Base-by-base conservation (phyloP, 2,113 vertebrate species). In the Chloebia gouldiae region DNA sequence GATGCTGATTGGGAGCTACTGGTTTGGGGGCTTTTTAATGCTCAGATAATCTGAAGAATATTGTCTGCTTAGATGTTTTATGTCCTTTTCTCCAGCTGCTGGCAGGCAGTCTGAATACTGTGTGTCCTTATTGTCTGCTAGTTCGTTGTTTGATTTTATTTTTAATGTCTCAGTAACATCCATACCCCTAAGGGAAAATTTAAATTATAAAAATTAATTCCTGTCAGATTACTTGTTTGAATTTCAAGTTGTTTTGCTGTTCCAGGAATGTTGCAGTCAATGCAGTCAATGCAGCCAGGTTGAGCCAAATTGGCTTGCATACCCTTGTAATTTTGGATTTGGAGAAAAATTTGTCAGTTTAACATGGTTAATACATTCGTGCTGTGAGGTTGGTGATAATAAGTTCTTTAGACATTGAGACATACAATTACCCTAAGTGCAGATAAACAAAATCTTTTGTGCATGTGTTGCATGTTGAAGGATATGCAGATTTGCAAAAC, bases 131-230 rank as follows among this genome's bases (percentile, higher is more conserved):
- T 51, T 68, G 44, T 50, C 53, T 81, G 60, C 85, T 81, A 53
- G 30, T 75, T 87, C 79, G 49, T 81, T 72, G 49, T 53, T 57
- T 80, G 35, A 6, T 30, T 78, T 86, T 71, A 45, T 79, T 92
- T 92, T 76, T 60, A 61, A 80, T 25, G 30, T 82, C 44, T 87
- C 27, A 57, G 54, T 76, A 89, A 50, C 45, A 80, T 51, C 18
- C 49, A 22, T 70, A 35, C 37, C 56, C 90, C 88, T 35, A 27
- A 75, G 79, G 88, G 56, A 42, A 80, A 84, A 66, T 63, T 66
- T 60, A 93, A 86, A 88, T 83, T 31, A 83, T 75, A 94, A 75
- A 71, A 86, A 88, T 92, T 94, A 92, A 95, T 96, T 93, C 76
- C 75, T 75, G 40, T 92, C 59, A 76, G 80, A 84, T 53, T 59